A percentile compares a stretch with the other conserved stretches of the same genome.
These are phyloP conservation scores for Alligator mississippiensis DNA, from an alignment of 2,113 vertebrate species.

Conservation along the genomic window DNA sequence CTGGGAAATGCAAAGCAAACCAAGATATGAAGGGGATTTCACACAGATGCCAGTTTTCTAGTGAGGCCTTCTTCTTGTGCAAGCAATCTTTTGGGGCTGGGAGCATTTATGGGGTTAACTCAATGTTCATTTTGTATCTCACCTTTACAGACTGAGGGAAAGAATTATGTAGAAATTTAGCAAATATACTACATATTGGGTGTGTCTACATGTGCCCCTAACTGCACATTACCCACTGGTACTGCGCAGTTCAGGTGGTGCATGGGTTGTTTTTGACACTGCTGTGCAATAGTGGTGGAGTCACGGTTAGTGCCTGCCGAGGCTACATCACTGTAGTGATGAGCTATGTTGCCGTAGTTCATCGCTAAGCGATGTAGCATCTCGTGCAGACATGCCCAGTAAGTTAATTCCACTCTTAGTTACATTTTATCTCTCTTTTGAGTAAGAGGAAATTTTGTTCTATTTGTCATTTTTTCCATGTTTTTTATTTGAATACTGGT, in stretches of 20 bases:
- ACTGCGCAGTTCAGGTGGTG: too few relatives aligned
- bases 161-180: not conserved
- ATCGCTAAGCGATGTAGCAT: too few relatives aligned
- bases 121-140: not conserved
- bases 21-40: not conserved
- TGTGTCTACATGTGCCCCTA: not conserved
- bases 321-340: too few relatives aligned
- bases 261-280: too few relatives aligned
- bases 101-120: not conserved
- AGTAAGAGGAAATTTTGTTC: not conserved
- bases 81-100: fast-evolving
- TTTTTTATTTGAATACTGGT: not conserved
- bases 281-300: too few relatives aligned
- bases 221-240: too few relatives aligned
- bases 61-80: not conserved
- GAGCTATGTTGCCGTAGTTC: too few relatives aligned
- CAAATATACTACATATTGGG: not conserved
- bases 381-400: not conserved
- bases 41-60: not conserved
- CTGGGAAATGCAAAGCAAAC: not conserved
- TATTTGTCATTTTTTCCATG: not conserved
- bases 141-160: not conserved
- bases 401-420: not conserved
- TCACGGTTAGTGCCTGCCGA: too few relatives aligned
- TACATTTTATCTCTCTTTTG: not conserved